Base-by-base conservation (phyloP, 53 echinoderm and acorn worm genomes). In the Actinopyga echinites region DNA sequence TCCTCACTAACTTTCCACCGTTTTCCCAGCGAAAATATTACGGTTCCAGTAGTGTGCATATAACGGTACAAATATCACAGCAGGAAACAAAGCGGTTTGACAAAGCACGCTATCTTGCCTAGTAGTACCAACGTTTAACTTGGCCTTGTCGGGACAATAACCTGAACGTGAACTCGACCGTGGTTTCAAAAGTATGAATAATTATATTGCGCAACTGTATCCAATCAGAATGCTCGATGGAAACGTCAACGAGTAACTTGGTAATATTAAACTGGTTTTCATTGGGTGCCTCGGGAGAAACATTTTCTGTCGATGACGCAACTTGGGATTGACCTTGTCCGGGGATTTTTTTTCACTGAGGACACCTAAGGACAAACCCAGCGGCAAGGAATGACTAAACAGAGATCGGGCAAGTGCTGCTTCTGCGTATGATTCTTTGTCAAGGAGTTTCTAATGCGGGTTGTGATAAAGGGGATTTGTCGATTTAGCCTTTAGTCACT, bases 121-220 rank as follows among this genome's bases (percentile, higher is more conserved):
- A n/a, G n/a, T 40, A 61, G 36, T 52, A 80, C 38, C 12, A 23
- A 20, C n/a, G 54, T 25, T 35, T 63, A 84, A 40, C 45, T 65
- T 81, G 81, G 59, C 82, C 82, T 87, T 82, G 82, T 87, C 82
- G 79, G 79, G 84, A 89, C 62, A 83, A 54, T 87, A 87, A 91
- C 91, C 91, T 84, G 84, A 87, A 91, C 91, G 79, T 91, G 91
- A 91, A 91, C 91, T 91, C 81, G 87, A 87, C 80, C 74, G 87
- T 84, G 37, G 67, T 40, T 71, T 63, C 34, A 3, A 71, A 36
- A 24, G 71, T 71, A 71, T 71, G 71, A 42, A 71, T 71, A 71
- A 71, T 42, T 30, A 65, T 44, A 40, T 32, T 12, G 24, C 11
- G 44, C 2, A 23, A 66, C 36, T 29, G 40, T 1, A 20, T 42